Percentiles rank a stretch among this genome's conserved stretches.
These are phyloP conservation scores for Colaptes auratus DNA, from an alignment of 2,113 vertebrate species.

Conservation along the genomic window DNA sequence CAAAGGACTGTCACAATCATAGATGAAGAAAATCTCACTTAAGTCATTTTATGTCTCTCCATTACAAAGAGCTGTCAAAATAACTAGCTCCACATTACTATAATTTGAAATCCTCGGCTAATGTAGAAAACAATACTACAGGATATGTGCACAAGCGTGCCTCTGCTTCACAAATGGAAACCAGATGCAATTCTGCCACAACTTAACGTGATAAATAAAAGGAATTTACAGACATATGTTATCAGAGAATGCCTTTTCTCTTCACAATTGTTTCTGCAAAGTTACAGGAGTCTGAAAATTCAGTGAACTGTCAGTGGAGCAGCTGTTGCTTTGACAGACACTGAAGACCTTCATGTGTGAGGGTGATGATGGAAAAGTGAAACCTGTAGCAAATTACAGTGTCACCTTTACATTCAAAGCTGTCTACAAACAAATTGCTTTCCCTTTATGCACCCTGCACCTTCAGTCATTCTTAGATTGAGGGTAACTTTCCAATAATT, in stretches of 20 bases:
- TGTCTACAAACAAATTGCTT: not conserved
- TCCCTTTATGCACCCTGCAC: not conserved
- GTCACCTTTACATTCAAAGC: not conserved
- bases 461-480: not conserved
- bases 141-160: not conserved
- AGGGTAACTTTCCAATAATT: not conserved
- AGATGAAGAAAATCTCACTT: not conserved
- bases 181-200: not conserved
- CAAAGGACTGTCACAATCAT: not conserved
- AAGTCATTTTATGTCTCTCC: not conserved
- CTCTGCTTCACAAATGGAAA: not conserved
- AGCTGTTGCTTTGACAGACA: constrained; percentile 1
- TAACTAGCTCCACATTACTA: not conserved
- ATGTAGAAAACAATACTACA: not conserved
- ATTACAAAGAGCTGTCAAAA: not conserved
- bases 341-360: not conserved
- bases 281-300: not conserved
- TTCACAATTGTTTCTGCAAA: not conserved
- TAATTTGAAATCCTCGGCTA: not conserved
- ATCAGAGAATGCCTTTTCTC: not conserved
- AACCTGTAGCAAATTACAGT: not conserved
- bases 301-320: not conserved
- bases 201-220: not conserved
- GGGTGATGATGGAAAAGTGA: constrained; percentile 14
- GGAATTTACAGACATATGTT: not conserved